Conservation (phyloP, 2,888 invertebrate species). For the Saturnia japonica region DNA sequence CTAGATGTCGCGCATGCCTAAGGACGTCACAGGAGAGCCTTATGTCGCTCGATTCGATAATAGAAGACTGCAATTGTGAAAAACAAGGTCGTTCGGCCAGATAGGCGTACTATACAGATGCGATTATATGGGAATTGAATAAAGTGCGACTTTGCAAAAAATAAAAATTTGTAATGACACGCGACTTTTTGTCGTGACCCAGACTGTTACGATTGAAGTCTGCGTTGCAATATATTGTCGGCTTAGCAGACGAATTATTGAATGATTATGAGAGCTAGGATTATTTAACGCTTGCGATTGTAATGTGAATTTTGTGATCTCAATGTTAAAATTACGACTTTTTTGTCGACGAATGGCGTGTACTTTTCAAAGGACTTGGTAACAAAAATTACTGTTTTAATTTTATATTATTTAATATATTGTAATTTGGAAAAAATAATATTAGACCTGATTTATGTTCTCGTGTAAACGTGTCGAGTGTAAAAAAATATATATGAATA, state of each 20-base stretch:
- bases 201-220: neutral
- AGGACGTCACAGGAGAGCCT: constrained; percentile 74
- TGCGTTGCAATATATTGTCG: neutral
- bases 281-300: neutral
- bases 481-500: constrained; percentile 15
- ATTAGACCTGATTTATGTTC: constrained; percentile 16
- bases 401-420: neutral
- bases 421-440: constrained; percentile 5
- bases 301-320: constrained; percentile 10
- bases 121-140: neutral
- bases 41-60: constrained; percentile 73
- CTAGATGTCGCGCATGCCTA: constrained; percentile 65
- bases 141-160: neutral
- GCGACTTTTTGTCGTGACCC: neutral
- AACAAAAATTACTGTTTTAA: neutral
- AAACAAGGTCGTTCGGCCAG: constrained; percentile 58
- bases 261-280: constrained; percentile 1
- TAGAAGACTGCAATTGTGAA: constrained; percentile 67
- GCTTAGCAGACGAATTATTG: neutral
- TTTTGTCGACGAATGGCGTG: constrained; percentile 4
- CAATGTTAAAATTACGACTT: constrained; percentile 9
- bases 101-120: constrained; percentile 33
- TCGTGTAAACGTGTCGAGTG: constrained; percentile 16
- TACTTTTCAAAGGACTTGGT: constrained; percentile 5
- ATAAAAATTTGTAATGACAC: neutral